Evolutionary conservation across 1,140 invertebrate species (phyloP), one percentile per base, ranked within the genome.

Genomic region (Habropoda laboriosa): DNA sequence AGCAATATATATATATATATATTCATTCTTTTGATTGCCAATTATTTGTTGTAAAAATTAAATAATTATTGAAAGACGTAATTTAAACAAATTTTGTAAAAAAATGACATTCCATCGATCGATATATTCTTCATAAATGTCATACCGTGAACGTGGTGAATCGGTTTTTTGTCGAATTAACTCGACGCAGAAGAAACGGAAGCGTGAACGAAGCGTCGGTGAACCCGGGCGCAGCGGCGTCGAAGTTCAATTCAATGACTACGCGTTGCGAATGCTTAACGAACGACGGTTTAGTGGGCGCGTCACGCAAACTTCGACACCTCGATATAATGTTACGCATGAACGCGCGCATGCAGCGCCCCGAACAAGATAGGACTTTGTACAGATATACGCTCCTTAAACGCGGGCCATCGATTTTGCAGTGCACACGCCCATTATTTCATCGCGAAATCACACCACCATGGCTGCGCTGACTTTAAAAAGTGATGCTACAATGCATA

Each of bases 281-380:
- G 45, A 80, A 51, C 32, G 53, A 51, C 32, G 53, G 38, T 81
- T 70, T 71, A 64, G 38, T 51, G 60, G 49, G 73, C 68, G 45
- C 63, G 53, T 71, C 81, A 77, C 79, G 47, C 81, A 49, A n/a
- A 68, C 42, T 53, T 55, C 42, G 38, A 71, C 71, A 42, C 30
- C 38, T 58, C 40, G 13, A 30, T 51, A 47, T 49, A 55, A 35
- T 13, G 49, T 49, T n/a, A 64, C 32, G 64, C 71, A 68, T 66
- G 77, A 8, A 47, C 40, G 57, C 49, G 49, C 35, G n/a, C 47
- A 64, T 63, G 57, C 70, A 49, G 40, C 12, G 45, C 30, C 24
- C 30, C 24, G n/a, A 24, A 61, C 45, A 47, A 70, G 40, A 67
- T 27, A 57, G 45, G n/a, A 60, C 42, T 70, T 77, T 61, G 40